phyloP scores from a whole-genome alignment of 1,140 invertebrate species.

The Anastatus disparis region DNA sequence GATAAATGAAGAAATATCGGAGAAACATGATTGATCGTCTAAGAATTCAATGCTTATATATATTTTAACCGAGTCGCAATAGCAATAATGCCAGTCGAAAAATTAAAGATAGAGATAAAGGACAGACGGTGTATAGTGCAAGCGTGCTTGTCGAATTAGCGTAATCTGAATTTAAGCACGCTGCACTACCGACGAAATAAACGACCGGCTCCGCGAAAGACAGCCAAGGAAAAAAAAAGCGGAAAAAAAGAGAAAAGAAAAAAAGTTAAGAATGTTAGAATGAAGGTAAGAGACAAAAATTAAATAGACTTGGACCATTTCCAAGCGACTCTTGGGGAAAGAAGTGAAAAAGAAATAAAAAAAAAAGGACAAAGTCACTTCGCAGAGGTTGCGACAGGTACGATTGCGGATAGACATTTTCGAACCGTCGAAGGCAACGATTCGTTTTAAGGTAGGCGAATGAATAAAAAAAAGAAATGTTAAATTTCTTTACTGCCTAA shows the following conservation, averaged over 20 bases:
- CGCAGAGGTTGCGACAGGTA: constrained; percentile 15
- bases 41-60: no score
- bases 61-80: no score
- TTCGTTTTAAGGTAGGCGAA: no score
- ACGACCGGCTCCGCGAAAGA: not conserved
- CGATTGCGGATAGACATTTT: constrained; percentile 17
- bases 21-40: no score
- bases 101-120: not conserved
- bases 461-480: no score
- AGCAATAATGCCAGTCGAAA: not conserved
- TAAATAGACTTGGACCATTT: constrained; percentile 50
- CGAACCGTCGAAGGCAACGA: not conserved
- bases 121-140: no score
- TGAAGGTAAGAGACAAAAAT: constrained; percentile 38
- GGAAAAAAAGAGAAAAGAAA: constrained; percentile 36
- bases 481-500: no score
- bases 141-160: constrained; percentile 34
- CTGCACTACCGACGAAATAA: constrained; percentile 17
- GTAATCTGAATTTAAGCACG: constrained; percentile 47
- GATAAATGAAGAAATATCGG: no score
- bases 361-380: not conserved
- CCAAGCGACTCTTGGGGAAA: constrained; percentile 34
- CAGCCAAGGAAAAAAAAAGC: no score
- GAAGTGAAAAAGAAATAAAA: not conserved
- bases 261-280: constrained; percentile 11